phyloP scores from a whole-genome alignment of 2,888 invertebrate species.

The Flexamia atlantica region DNA sequence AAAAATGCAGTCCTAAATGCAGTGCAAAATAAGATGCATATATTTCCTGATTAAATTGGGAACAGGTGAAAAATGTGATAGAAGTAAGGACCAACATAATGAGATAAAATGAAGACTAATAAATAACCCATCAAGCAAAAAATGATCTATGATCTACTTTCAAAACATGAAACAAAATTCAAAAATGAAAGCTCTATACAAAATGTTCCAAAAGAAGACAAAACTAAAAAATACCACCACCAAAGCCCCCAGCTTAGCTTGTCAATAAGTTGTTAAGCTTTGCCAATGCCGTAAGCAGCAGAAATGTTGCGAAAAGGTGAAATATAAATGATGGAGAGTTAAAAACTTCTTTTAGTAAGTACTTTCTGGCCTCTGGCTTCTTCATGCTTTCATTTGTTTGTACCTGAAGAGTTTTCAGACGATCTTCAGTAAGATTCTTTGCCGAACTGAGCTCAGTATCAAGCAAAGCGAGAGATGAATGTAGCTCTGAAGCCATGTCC shows the following conservation, averaged over 20 bases:
- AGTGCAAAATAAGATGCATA: conserved; percentile 29
- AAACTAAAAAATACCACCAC: conserved; percentile 33
- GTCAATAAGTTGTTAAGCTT: conserved; percentile 57
- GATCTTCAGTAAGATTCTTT: conserved; percentile 27
- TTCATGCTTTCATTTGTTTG: conserved; percentile 36
- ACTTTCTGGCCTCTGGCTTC: conserved; percentile 25
- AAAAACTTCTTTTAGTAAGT: conserved; percentile 53
- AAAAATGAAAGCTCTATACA: conserved; percentile 8
- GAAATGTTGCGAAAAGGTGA: conserved; percentile 59
- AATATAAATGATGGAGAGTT: conserved; percentile 57
- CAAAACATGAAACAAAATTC: conserved; percentile 35
- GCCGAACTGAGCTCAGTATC: conserved; percentile 46
- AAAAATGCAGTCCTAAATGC: background rate
- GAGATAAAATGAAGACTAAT: conserved; percentile 27
- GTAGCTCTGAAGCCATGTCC: conserved; percentile 13
- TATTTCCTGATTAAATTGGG: conserved; percentile 17
- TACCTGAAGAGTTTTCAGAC: conserved; percentile 60
- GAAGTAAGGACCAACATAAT: conserved; percentile 4
- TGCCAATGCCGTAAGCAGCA: conserved; percentile 59
- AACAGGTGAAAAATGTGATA: background rate
- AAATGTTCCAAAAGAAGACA: conserved; percentile 42
- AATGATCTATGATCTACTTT: conserved; percentile 33
- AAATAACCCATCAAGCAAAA: conserved; percentile 26
- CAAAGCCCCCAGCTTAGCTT: conserved; percentile 49
- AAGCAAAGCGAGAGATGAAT: conserved; percentile 19